Conservation (phyloP, 2,113 vertebrate genomes). For the Antennarius striatus region DNA sequence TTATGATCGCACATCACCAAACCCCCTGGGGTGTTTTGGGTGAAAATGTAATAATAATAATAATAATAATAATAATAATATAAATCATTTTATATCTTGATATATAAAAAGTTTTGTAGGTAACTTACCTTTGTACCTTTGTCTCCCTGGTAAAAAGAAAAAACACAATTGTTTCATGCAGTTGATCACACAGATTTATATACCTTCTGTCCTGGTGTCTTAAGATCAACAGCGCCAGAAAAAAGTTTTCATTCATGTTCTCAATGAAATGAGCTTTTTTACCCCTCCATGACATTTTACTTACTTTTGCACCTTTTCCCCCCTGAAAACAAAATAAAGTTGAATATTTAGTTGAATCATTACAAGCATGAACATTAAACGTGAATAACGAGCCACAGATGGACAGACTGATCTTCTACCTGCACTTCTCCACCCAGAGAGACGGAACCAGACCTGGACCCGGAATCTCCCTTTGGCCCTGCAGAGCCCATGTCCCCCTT, state of each 20-base stretch:
- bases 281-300: background rate
- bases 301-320: slow-evolving; percentile 85
- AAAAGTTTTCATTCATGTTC: too few relatives aligned
- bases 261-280: too few relatives aligned
- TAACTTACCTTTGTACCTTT: background rate
- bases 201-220: too few relatives aligned
- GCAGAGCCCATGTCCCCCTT: slow-evolving; percentile 59
- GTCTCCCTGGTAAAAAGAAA: background rate
- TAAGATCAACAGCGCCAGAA: too few relatives aligned
- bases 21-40: too few relatives aligned
- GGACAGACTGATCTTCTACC: slow-evolving; percentile 59
- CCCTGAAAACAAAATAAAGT: slow-evolving; percentile 68
- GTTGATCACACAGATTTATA: too few relatives aligned
- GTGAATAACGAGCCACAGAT: too few relatives aligned
- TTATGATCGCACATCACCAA: too few relatives aligned
- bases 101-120: too few relatives aligned
- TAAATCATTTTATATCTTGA: too few relatives aligned
- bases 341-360: background rate
- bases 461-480: slow-evolving; percentile 80
- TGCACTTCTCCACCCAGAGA: slow-evolving; percentile 71
- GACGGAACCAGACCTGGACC: slow-evolving; percentile 31
- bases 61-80: too few relatives aligned
- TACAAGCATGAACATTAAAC: background rate
- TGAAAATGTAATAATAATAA: too few relatives aligned
- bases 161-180: background rate